Conservation (phyloP, 2,113 vertebrate genomes). For the Bubo bubo region DNA sequence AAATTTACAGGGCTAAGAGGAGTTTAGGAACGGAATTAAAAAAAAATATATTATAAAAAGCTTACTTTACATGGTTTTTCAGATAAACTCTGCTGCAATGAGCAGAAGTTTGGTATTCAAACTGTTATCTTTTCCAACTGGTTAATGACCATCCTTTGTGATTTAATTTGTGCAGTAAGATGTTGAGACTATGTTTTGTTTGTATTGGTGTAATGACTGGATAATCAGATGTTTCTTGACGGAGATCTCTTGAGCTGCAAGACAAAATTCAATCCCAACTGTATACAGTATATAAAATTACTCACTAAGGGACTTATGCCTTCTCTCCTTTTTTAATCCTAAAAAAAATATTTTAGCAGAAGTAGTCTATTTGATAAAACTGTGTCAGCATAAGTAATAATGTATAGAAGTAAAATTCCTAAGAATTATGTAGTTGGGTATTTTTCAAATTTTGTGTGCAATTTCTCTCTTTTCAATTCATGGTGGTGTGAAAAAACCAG, state of each 20-base stretch:
- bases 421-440: background rate
- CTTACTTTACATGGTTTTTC: background rate
- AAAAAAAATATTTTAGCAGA: background rate
- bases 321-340: background rate
- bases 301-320: background rate
- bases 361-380: background rate
- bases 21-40: background rate
- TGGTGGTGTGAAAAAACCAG: background rate
- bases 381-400: background rate
- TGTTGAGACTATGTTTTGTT: background rate
- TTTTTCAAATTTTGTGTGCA: background rate
- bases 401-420: background rate
- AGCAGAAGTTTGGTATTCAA: background rate
- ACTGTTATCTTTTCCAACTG: background rate
- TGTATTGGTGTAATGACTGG: background rate
- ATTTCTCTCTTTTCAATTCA: background rate
- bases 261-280: background rate
- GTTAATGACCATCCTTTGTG: background rate
- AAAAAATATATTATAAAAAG: background rate
- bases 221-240: conserved; percentile 22
- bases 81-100: background rate
- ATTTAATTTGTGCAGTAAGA: background rate
- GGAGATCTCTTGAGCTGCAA: background rate
- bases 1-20: background rate
- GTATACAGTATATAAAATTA: background rate